These are phyloP conservation scores for Epinephelus coioides DNA, from an alignment of 2,797 vertebrate species.

Conservation along the genomic window DNA sequence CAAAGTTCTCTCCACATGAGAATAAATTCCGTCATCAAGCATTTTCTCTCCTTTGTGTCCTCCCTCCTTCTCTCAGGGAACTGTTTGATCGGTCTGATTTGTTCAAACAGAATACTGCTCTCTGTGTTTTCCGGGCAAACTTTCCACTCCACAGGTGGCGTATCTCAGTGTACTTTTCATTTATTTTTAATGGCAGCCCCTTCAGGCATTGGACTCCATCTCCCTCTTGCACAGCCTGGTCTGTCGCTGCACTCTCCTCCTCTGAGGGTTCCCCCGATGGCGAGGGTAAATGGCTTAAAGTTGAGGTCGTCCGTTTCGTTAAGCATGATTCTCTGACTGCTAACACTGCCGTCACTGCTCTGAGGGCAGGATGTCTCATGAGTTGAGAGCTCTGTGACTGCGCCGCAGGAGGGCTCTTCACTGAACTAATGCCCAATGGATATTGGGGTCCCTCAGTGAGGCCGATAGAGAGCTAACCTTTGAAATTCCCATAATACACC, in stretches of 20 bases:
- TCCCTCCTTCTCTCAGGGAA: constrained; percentile 33
- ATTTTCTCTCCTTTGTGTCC: constrained; percentile 13
- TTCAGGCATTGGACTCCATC: constrained; percentile 53
- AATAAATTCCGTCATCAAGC: constrained; percentile 34
- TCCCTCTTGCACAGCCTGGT: constrained; percentile 8
- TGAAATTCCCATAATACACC: not conserved
- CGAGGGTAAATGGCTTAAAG: constrained; percentile 55
- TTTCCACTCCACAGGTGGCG: constrained; percentile 71
- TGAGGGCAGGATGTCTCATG: constrained; percentile 29
- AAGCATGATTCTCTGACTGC: constrained; percentile 37
- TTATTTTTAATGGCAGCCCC: constrained; percentile 81
- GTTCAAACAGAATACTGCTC: constrained; percentile 80
- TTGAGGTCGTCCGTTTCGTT: constrained; percentile 54
- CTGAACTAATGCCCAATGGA: constrained; percentile 37
- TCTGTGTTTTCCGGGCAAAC: constrained; percentile 74
- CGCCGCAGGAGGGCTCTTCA: constrained; percentile 14
- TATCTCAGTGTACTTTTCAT: constrained; percentile 83
- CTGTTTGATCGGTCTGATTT: constrained; percentile 85
- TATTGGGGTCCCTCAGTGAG: constrained; percentile 16
- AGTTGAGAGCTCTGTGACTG: constrained; percentile 26
- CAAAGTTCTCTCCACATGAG: constrained; percentile 8
- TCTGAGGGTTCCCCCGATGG: constrained; percentile 29
- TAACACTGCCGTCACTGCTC: constrained; percentile 24
- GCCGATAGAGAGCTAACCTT: constrained; percentile 8
- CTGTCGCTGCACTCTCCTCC: constrained; percentile 26